Evolutionary conservation across 2,888 invertebrate species (phyloP).

Genomic region (Theodoxus fluviatilis): DNA sequence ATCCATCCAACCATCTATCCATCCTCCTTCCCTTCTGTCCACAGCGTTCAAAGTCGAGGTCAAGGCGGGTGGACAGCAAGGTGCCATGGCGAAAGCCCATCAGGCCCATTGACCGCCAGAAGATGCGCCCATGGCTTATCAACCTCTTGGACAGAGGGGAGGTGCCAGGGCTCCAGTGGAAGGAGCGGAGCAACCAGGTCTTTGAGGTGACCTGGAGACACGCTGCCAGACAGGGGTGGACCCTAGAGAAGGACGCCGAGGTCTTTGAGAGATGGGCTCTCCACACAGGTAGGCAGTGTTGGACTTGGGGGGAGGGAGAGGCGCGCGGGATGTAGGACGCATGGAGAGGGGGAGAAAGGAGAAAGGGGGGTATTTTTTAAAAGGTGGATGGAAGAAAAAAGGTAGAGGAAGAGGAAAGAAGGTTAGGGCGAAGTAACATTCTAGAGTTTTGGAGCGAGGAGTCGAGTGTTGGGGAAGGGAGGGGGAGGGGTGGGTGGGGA

Average conservation of each 20-base stretch:
- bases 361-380: neutral
- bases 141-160: conserved; percentile 38
- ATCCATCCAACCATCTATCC: no score
- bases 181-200: conserved; percentile 33
- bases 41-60: no score
- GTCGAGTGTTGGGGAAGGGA: no score
- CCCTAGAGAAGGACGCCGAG: conserved; percentile 42
- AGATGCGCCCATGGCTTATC: conserved; percentile 53
- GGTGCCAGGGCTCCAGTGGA: conserved; percentile 46
- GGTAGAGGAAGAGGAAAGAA: neutral
- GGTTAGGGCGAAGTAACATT: no score
- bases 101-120: conserved; percentile 46
- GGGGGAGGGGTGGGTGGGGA: no score
- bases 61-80: no score
- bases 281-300: conserved; percentile 51
- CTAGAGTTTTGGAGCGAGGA: no score
- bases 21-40: no score
- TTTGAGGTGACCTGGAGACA: conserved; percentile 57
- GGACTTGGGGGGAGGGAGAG: neutral
- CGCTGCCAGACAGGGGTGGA: conserved; percentile 52
- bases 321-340: no score
- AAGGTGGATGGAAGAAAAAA: neutral
- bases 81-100: conserved; percentile 39
- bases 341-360: no score
- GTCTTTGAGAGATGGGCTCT: conserved; percentile 52